phyloP scores from a whole-genome alignment of 2,888 invertebrate genomes.

The Trissolcus japonicus region DNA sequence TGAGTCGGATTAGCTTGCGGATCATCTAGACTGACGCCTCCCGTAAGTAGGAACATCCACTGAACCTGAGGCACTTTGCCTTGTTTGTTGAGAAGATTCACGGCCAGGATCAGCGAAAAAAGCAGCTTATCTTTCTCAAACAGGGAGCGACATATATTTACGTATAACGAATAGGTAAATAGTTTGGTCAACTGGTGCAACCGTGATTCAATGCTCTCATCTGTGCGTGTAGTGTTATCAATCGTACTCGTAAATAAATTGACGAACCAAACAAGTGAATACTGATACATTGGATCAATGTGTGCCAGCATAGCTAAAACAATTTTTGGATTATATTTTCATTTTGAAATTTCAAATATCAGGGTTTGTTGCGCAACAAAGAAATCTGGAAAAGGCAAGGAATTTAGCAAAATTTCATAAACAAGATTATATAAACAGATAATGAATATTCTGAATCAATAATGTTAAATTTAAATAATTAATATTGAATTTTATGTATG shows the following conservation, averaged over 20 bases:
- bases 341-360: too few relatives aligned
- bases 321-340: background rate
- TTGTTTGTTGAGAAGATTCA: slow-evolving; percentile 84
- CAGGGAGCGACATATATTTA: slow-evolving; percentile 94
- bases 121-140: slow-evolving; percentile 97
- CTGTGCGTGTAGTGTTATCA: slow-evolving; percentile 89
- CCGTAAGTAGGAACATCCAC: slow-evolving; percentile 92
- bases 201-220: slow-evolving; percentile 86
- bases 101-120: slow-evolving; percentile 87
- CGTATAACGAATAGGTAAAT: slow-evolving; percentile 93
- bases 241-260: slow-evolving; percentile 90
- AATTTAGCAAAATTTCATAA: too few relatives aligned
- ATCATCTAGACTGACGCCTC: slow-evolving; percentile 90
- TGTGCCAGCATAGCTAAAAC: slow-evolving; percentile 86
- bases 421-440: too few relatives aligned
- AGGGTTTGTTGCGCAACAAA: too few relatives aligned
- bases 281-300: slow-evolving; percentile 98
- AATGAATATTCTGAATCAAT: too few relatives aligned
- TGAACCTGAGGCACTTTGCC: slow-evolving; percentile 81
- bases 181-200: slow-evolving; percentile 85
- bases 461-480: too few relatives aligned
- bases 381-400: too few relatives aligned
- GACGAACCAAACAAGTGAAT: slow-evolving; percentile 96
- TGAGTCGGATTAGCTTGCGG: slow-evolving; percentile 82
- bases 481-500: too few relatives aligned